A percentile compares a stretch with the other conserved stretches of the same genome.
phyloP scores from a whole-genome alignment of 2,888 invertebrate genomes.

The Cyclophora albipunctata region DNA sequence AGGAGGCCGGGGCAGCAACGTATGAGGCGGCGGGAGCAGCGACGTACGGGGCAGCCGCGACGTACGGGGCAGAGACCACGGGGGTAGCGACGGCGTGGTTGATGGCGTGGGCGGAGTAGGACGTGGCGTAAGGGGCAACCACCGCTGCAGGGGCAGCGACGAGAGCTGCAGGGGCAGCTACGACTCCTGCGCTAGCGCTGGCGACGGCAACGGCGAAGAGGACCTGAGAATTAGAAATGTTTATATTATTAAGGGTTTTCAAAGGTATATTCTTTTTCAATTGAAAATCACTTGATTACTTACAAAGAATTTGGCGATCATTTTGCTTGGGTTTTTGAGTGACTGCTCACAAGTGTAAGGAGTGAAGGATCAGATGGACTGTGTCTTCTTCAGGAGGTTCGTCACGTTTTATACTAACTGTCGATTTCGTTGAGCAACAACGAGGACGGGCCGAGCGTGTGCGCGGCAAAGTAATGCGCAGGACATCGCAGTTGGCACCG shows the following conservation, averaged over 20 bases:
- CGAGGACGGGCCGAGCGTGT: conserved; percentile 33
- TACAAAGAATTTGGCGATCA: conserved; percentile 73
- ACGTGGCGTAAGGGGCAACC: conserved; percentile 83
- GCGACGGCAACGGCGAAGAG: conserved; percentile 53
- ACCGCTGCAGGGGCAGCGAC: conserved; percentile 73
- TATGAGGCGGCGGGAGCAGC: conserved; percentile 21
- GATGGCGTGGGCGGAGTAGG: conserved; percentile 83
- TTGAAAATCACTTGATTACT: conserved; percentile 22
- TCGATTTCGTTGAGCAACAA: conserved; percentile 55
- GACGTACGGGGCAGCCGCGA: conserved; percentile 30
- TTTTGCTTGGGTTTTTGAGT: conserved; percentile 54
- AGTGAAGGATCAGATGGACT: conserved; percentile 49
- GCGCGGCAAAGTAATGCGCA: conserved; percentile 47
- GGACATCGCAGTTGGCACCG: conserved; percentile 51
- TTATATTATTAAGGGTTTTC: neutral
- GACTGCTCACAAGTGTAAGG: conserved; percentile 60
- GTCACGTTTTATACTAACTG: conserved; percentile 60
- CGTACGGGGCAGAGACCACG: conserved; percentile 53
- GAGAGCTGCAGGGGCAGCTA: conserved; percentile 40
- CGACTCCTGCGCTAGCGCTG: conserved; percentile 45
- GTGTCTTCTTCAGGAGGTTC: conserved; percentile 52
- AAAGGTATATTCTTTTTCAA: no score
- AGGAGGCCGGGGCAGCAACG: conserved; percentile 27
- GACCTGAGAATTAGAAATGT: conserved; percentile 38
- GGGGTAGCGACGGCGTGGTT: conserved; percentile 85